Percentiles rank a stretch among this genome's conserved stretches.
Conservation (phyloP, 2,113 vertebrate species). For the Puntigrus tetrazona region DNA sequence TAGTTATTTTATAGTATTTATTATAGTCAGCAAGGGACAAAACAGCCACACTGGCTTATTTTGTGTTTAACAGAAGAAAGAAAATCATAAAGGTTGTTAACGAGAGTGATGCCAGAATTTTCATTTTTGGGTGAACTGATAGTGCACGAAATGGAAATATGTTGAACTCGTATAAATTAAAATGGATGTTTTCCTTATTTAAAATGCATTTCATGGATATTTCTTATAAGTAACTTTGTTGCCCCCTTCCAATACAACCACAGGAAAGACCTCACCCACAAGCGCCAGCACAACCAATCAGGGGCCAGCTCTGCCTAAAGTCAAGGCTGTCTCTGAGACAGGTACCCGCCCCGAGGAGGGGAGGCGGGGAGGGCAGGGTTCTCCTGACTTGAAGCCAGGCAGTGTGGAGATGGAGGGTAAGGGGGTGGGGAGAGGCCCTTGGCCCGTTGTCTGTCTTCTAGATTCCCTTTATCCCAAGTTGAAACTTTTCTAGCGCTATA, state of each 20-base stretch:
- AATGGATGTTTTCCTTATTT: slow-evolving; percentile 23
- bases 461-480: slow-evolving; percentile 38
- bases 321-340: slow-evolving; percentile 77
- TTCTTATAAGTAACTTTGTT: slow-evolving; percentile 79
- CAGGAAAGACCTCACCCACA: slow-evolving; percentile 83
- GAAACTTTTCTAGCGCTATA: slow-evolving; percentile 59
- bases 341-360: slow-evolving; percentile 78
- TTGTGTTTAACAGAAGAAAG: background rate
- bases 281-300: slow-evolving; percentile 78
- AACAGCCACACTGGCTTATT: background rate
- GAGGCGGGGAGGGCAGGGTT: slow-evolving; percentile 76
- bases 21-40: background rate
- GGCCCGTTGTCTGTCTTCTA: slow-evolving; percentile 56
- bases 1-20: too few species aligned
- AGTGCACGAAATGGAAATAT: background rate
- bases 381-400: slow-evolving; percentile 81
- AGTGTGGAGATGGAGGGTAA: slow-evolving; percentile 89
- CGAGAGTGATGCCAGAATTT: background rate
- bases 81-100: background rate
- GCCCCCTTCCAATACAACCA: slow-evolving; percentile 73
- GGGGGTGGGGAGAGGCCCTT: slow-evolving; percentile 69
- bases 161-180: background rate
- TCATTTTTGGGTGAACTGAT: background rate
- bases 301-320: slow-evolving; percentile 74
- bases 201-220: slow-evolving; percentile 64